Evolutionary conservation across 2,797 vertebrate genomes (phyloP), one percentile per base, ranked within the genome.

Genomic region (Eutrigla gurnardus): DNA sequence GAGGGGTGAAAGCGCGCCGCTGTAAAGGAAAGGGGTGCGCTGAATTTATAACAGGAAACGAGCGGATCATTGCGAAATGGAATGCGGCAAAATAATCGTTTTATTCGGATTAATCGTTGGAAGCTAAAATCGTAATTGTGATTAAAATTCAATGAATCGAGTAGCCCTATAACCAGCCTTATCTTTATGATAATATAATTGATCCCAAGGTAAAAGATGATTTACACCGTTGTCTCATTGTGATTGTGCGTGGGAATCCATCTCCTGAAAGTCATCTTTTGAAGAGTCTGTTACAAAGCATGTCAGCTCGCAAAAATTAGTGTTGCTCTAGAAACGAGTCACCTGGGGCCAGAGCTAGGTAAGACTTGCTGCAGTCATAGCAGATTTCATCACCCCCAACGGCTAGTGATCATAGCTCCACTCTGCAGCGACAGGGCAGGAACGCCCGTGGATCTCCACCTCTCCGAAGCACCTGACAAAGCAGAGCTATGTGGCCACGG

Each of bases 331-430:
- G 71, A 82, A 89, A 78, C 43, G 7, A 80, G 86, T 84, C 73
- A 86, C 80, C 85, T 70, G 73, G 59, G 81, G 82, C 39, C 14
- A 1, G 18, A 77, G 67, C 74, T 71, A 83, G 84, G 77, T 81
- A 87, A 75, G 78, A 69, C 81, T 81, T 11, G 35, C 76, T 70
- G 82, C 78, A 87, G 86, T 86, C 83, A 78, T 9, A 55, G 66
- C 80, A 90, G 80, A 90, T 91, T 90, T 87, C 84, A 89, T 91
- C 85, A 86, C 66, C 70, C 55, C 83, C 65, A 68, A 75, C 25
- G 47, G 87, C 62, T 65, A 70, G 59, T 80, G 77, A 88, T 86
- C 80, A 83, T 36, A 76, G 75, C 65, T 83, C 63, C 78, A 53
- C 42, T 78, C 80, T 65, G 73, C 70, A 50, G 73, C 75, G 57